phyloP scores from a whole-genome alignment of 2,888 invertebrate genomes.

The Eilema depressum region DNA sequence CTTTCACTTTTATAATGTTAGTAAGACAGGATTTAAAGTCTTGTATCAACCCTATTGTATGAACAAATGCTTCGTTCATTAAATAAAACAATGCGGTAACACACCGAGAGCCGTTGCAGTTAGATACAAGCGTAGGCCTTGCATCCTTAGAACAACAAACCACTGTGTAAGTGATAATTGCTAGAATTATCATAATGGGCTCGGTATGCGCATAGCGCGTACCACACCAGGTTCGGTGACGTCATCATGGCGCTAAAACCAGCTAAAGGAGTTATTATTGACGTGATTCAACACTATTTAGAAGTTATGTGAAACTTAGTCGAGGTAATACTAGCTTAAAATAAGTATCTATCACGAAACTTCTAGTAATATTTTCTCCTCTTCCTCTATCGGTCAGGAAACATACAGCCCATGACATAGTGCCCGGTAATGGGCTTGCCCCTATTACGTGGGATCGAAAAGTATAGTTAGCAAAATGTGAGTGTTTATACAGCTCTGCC shows the following conservation, averaged over 20 bases:
- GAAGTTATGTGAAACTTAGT: too few species aligned
- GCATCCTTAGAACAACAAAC: slow-evolving; percentile 9
- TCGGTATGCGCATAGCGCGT: slow-evolving; percentile 34
- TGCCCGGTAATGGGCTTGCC: too few species aligned
- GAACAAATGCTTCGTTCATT: neutral
- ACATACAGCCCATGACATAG: too few species aligned
- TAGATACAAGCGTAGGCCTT: neutral
- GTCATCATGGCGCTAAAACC: slow-evolving; percentile 13
- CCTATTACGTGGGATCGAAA: too few species aligned
- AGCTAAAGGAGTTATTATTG: neutral
- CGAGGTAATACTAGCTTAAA: too few species aligned
- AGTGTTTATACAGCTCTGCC: too few species aligned
- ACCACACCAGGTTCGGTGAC: neutral
- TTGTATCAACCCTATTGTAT: neutral
- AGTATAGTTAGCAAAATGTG: too few species aligned
- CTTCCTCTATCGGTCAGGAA: too few species aligned
- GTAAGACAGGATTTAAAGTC: too few species aligned
- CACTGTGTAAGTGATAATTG: slow-evolving; percentile 35
- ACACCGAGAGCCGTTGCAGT: slow-evolving; percentile 14
- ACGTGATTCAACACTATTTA: neutral
- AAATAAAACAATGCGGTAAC: neutral
- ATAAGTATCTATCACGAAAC: too few species aligned
- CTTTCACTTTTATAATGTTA: too few species aligned
- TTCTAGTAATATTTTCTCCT: too few species aligned
- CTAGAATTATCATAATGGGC: slow-evolving; percentile 34